Evolutionary conservation across 1,140 invertebrate genomes (phyloP).

Genomic region (Drosophila virilis): DNA sequence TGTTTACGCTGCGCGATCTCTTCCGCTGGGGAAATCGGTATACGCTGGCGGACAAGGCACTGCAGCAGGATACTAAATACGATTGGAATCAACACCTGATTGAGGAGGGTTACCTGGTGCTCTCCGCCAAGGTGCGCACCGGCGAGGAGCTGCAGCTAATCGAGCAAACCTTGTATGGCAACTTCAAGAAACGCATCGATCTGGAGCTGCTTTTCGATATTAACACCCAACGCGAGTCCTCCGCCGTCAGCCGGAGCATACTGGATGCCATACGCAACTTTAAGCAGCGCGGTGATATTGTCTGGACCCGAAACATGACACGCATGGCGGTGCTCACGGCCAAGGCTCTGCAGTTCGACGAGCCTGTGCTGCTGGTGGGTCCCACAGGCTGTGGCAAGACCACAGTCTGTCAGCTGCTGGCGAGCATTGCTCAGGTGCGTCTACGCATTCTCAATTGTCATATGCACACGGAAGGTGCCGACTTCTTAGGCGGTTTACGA

Average conservation of each 20-base stretch:
- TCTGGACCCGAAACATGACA: conserved; percentile 97
- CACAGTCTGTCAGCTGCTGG: conserved; percentile 96
- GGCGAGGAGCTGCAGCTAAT: conserved; percentile 92
- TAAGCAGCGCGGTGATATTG: conserved; percentile 91
- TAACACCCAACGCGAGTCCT: conserved; percentile 86
- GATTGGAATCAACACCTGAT: conserved; percentile 99
- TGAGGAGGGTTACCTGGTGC: conserved; percentile 97
- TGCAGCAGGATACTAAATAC: conserved; percentile 87
- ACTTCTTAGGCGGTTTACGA: conserved; percentile 97
- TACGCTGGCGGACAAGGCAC: conserved; percentile 87
- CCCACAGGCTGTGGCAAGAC: conserved; percentile 99
- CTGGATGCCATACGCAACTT: conserved; percentile 88
- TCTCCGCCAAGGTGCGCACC: conserved; percentile 96
- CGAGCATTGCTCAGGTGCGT: conserved; percentile 87
- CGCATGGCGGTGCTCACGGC: conserved; percentile 95
- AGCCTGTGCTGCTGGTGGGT: conserved; percentile 98
- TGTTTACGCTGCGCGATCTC: conserved; percentile 97
- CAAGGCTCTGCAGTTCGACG: conserved; percentile 95
- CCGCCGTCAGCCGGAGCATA: conserved; percentile 90
- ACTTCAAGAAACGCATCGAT: conserved; percentile 92
- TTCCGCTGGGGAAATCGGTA: conserved; percentile 99
- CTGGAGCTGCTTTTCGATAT: conserved; percentile 91
- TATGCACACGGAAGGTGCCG: conserved; percentile 98
- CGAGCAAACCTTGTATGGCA: conserved; percentile 91
- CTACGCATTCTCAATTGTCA: conserved; percentile 97